Base-by-base conservation (phyloP, 2,888 invertebrate genomes). In the Lobophora halterata region DNA sequence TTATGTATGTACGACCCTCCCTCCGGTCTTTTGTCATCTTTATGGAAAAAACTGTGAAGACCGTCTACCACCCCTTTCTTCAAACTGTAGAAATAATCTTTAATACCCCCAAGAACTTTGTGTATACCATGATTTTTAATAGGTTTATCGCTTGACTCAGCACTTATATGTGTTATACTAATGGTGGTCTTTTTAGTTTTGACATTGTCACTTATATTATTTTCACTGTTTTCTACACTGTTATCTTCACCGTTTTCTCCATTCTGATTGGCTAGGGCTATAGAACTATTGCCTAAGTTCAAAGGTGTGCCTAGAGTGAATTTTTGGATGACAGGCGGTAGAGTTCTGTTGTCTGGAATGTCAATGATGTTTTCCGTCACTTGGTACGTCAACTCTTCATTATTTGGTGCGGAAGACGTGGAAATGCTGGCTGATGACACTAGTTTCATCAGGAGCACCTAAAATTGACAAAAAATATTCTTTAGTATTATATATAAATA, bases 291-390 rank as follows among this genome's bases (percentile, higher is more conserved):
- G 3, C 52, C 71, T 4, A 58, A 41, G 14, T 77, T 76, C 1
- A 76, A 17, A 16, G 66, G 71, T 41, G 24, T 55, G 0, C 26
- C 14, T 3, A 65, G 26, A 2, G 61, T 63, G 19, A 58, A 78
- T 16, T 70, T 69, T 1, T 63, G 17, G 1, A 70, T 8, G 1
- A 79, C 58, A 1, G 75, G 71, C 2, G 60, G 63, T 7, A 33
- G 27, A 1, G 58, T 58, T 8, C 62, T 58, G 2, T 64, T 48
- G 27, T 81, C 71, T 1, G 81, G 80, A 18, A 79, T 49, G 26
- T 83, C 83, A 1, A 59, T 44, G 1, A 80, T 52, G 3, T 65
- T 58, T 56, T 83, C 83, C 11, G 73, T 73, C 0, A 83, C 78
- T 65, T 79, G 61, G 17, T 83, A 83, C 1, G 12, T 18, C 10